Evolutionary conservation across 2,888 invertebrate genomes (phyloP).

Genomic region (Dynastes grantii): DNA sequence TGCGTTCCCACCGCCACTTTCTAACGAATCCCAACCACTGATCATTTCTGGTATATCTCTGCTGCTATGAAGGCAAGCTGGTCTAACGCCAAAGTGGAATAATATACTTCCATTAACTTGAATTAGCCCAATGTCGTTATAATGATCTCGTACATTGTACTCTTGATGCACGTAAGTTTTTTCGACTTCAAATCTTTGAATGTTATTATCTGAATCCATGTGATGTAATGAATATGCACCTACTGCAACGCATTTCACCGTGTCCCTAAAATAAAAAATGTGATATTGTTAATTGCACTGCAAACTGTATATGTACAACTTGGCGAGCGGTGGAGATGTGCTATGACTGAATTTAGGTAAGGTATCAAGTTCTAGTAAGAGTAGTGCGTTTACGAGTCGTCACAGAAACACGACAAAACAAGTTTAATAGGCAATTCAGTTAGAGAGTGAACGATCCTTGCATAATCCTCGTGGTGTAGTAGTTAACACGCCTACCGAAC

Average conservation of each 20-base stretch:
- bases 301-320: too few species aligned
- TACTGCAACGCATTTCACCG: constrained; percentile 65
- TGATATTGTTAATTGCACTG: too few species aligned
- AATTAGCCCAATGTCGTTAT: constrained; percentile 73
- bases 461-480: too few species aligned
- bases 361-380: too few species aligned
- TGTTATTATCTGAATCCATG: constrained; percentile 54
- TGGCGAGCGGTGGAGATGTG: too few species aligned
- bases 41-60: constrained; percentile 61
- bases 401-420: too few species aligned
- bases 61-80: constrained; percentile 69
- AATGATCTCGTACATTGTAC: constrained; percentile 67
- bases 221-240: constrained; percentile 68
- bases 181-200: constrained; percentile 64
- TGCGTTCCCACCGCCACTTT: constrained; percentile 57
- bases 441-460: too few species aligned
- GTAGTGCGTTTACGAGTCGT: too few species aligned
- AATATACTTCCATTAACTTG: constrained; percentile 65
- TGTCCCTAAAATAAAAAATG: constrained; percentile 62
- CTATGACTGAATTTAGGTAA: too few species aligned
- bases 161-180: constrained; percentile 67
- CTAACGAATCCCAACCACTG: constrained; percentile 70
- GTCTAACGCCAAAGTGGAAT: constrained; percentile 67
- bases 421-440: too few species aligned
- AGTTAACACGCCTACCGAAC: too few species aligned